Conservation (phyloP, 37 sponge, comb jelly and placozoan genomes). For the Bolinopsis microptera region DNA sequence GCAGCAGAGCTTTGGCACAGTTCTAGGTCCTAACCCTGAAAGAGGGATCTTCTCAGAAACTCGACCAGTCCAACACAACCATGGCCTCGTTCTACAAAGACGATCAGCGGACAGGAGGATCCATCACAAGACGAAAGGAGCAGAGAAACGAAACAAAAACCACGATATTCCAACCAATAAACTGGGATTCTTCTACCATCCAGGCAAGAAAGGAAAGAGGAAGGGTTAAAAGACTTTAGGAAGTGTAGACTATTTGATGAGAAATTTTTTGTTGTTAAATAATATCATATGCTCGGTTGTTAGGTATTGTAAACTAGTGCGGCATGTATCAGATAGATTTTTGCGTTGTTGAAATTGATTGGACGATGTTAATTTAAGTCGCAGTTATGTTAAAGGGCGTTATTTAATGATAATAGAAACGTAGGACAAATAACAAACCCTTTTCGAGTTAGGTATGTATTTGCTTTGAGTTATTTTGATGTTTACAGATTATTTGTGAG, state of each 20-base stretch:
- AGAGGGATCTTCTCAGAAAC: not conserved
- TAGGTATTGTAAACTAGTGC: no score
- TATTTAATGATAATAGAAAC: not conserved
- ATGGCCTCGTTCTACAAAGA: not conserved
- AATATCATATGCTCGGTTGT: no score
- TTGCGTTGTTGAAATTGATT: not conserved
- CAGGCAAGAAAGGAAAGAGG: not conserved
- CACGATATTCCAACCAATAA: not conserved
- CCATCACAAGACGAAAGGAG: not conserved
- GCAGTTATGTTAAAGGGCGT: no score
- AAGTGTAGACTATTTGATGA: not conserved
- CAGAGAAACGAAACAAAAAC: not conserved
- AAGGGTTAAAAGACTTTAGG: not conserved
- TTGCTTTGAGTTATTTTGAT: not conserved
- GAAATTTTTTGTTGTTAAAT: no score
- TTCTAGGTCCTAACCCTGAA: not conserved
- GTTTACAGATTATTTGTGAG: not conserved
- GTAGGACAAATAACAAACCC: not conserved
- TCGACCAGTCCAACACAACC: not conserved
- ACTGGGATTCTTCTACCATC: not conserved
- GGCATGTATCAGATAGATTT: not conserved
- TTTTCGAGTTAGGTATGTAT: not conserved
- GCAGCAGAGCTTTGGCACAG: no score
- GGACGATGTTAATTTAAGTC: not conserved
- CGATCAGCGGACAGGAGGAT: not conserved